Conservation (phyloP, 2,113 vertebrate species). For the Etia nguti region DNA sequence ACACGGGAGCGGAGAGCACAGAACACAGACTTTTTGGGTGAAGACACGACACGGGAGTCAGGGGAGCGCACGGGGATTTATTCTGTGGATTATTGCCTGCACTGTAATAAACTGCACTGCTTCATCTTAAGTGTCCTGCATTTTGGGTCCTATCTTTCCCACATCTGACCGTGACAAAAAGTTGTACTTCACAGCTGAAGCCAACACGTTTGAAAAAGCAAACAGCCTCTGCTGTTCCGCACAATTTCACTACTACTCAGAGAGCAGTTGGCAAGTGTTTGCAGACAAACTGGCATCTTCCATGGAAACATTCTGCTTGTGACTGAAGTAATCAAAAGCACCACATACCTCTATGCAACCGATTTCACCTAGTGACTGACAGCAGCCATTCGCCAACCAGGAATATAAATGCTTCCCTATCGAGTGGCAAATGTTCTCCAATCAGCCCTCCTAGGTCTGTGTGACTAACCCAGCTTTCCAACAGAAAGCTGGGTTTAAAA, state of each 20-base stretch:
- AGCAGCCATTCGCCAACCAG: not conserved
- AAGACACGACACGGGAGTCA: too few species aligned
- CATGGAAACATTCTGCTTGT: not conserved
- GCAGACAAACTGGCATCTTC: not conserved
- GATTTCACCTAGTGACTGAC: not conserved
- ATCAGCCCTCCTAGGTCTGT: not conserved
- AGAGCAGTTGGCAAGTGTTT: not conserved
- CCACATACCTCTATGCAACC: not conserved
- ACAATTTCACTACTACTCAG: not conserved
- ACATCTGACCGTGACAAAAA: too few species aligned
- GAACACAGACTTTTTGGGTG: too few species aligned
- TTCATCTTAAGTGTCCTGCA: too few species aligned
- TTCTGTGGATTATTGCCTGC: too few species aligned
- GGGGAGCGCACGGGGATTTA: too few species aligned
- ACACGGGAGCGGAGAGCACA: too few species aligned
- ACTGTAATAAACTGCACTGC: too few species aligned
- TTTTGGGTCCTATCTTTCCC: too few species aligned
- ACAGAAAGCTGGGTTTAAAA: too few species aligned
- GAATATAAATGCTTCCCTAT: not conserved
- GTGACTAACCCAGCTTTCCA: not conserved
- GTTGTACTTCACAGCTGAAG: not conserved
- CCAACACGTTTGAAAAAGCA: not conserved
- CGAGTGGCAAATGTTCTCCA: not conserved
- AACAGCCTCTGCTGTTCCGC: not conserved
- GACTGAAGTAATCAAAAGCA: not conserved